Conservation (phyloP, 2,113 vertebrate species). For the Lepisosteus oculatus region DNA sequence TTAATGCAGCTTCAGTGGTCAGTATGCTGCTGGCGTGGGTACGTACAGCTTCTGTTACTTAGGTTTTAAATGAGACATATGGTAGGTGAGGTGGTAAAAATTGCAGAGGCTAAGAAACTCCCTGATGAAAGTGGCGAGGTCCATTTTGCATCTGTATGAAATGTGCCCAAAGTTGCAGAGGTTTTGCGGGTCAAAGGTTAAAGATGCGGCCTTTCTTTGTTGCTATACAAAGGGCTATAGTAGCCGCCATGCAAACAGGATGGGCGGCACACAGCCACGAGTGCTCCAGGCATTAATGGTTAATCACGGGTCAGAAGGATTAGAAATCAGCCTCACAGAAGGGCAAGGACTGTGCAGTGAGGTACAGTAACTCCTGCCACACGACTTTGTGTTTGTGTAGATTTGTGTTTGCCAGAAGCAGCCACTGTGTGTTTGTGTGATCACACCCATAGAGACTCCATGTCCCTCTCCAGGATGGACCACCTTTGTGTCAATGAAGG, state of each 20-base stretch:
- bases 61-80: too few relatives aligned
- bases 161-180: conserved; percentile 46
- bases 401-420: too few relatives aligned
- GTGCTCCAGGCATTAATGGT: conserved; percentile 47
- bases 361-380: background rate
- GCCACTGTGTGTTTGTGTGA: too few relatives aligned
- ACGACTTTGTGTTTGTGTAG: too few relatives aligned
- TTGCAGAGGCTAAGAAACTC: background rate
- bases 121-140: background rate
- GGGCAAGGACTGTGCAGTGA: too few relatives aligned
- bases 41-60: too few relatives aligned
- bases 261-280: conserved; percentile 37
- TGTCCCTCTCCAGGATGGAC: too few relatives aligned
- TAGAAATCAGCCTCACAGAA: conserved; percentile 49
- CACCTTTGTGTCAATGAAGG: too few relatives aligned
- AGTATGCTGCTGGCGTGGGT: too few relatives aligned
- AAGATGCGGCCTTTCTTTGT: conserved; percentile 58
- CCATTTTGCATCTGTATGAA: conserved; percentile 49
- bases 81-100: too few relatives aligned
- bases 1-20: too few relatives aligned
- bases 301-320: conserved; percentile 52
- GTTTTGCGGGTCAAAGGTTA: conserved; percentile 58
- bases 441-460: too few relatives aligned
- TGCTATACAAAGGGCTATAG: conserved; percentile 47
- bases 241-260: conserved; percentile 36